A percentile compares a stretch with the other conserved stretches of the same genome.
Evolutionary conservation across 2,113 vertebrate genomes (phyloP).

Genomic region (Colaptes auratus): DNA sequence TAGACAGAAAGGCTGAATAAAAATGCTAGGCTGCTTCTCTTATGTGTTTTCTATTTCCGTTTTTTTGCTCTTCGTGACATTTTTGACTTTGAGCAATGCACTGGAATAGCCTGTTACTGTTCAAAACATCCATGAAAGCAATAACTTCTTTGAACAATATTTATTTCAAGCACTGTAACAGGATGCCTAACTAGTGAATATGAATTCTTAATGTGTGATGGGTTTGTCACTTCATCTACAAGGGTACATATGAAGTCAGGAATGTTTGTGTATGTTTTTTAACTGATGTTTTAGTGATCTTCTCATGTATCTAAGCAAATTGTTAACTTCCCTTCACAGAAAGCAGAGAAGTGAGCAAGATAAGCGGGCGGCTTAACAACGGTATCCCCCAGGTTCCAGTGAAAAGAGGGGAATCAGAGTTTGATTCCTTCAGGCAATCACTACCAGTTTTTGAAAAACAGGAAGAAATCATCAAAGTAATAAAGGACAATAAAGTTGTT

Average conservation of each 20-base stretch:
- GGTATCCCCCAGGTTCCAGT: conserved; percentile 90
- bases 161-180: not conserved
- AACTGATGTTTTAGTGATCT: not conserved
- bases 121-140: not conserved
- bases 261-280: not conserved
- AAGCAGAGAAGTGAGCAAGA: conserved; percentile 81
- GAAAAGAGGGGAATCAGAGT: conserved; percentile 83
- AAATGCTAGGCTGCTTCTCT: not conserved
- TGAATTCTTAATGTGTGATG: not conserved
- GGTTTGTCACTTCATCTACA: not conserved
- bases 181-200: rapidly evolving
- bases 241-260: not conserved
- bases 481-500: conserved; percentile 88
- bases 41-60: not conserved
- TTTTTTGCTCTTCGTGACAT: not conserved
- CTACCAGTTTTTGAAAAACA: conserved; percentile 87
- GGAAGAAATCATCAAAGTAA: conserved; percentile 87
- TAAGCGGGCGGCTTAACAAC: conserved; percentile 84
- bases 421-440: conserved; percentile 86
- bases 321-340: conserved; percentile 59
- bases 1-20: not conserved
- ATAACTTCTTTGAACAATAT: not conserved
- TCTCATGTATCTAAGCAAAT: not conserved
- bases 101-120: not conserved
- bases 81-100: not conserved